Base-by-base conservation (phyloP, 1,140 invertebrate species). In the Drosophila suzukii region DNA sequence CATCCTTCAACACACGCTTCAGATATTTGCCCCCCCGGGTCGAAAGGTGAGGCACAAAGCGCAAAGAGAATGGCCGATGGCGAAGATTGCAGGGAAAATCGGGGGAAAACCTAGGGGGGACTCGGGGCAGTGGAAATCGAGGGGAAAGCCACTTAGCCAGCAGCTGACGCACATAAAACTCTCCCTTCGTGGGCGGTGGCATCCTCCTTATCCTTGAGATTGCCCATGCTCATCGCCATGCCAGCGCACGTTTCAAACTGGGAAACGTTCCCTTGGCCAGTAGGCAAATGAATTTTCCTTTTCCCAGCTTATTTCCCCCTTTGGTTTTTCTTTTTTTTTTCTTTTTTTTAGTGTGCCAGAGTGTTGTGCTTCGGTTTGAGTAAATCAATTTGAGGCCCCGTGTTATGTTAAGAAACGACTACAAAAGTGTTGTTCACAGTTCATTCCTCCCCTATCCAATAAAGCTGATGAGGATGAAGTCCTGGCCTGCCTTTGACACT, bases 401-500 rank as follows among this genome's bases (percentile, higher is more conserved):
- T 78, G 63, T 76, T 55, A 82, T 86, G 75, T 66, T 82, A 70
- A 67, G 75, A 76, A 75, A 83, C 60, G 75, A 85, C 83, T 70
- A 71, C 67, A 70, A 71, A 58, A 76, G 78, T 82, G 74, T 75
- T 75, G 59, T 65, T 66, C 84, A 83, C 76, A 89, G 83, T 88
- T 88, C 83, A 89, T 88, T 86, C 84, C 67, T 72, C 66, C 74
- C 62, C 66, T 71, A 73, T 74, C 49, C 30, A 43, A 39, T 75
- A 57, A 53, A 50, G 54, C 76, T 79, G 50, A 54, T 54, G 60
- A 36, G 46, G 47, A 74, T 66, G 59, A 65, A 68, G 65, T 68
- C 65, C n/a, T 57, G 39, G 72, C 15, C 83, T 88, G 79, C 75
- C 83, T 88, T 79, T 83, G 84, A 80, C 79, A 88, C 83, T 83